Base-by-base conservation (phyloP, 2,888 invertebrate species). In the Kuschelorhynchus macadamiae region DNA sequence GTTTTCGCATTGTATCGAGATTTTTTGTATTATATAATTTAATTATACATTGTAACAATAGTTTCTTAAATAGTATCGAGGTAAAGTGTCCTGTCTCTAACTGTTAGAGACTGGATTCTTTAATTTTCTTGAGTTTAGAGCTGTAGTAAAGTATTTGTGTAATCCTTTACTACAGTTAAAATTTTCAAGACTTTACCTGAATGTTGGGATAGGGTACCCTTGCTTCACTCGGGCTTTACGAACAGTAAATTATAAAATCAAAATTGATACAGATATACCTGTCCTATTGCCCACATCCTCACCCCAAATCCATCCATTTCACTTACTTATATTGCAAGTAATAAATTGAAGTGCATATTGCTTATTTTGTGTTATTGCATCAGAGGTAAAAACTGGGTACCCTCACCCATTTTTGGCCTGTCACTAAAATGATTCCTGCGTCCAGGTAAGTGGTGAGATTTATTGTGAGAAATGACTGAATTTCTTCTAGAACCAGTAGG, bases 151-250 rank as follows among this genome's bases (percentile, higher is more conserved):
- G 72, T 68, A 76, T 76, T 56, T 12, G 9, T 5, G 7, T 20
- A 63, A 75, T 77, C 60, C 68, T 76, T 77, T 71, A 75, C 64
- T 73, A 77, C 33, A 56, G 77, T 76, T 33, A 21, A n/a, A 36
- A 46, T 32, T 60, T 56, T 59, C 55, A 72, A 73, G 36, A 75
- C 77, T 79, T 90, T 92, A 93, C 95, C 95, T 95, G 95, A 94
- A 95, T 95, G 95, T 95, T 95, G 95, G 95, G 95, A 95, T 95
- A 94, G 95, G 95, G 95, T 95, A 94, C 93, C 93, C 93, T 93
- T 93, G 83, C 83, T 83, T 83, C 82, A 82, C 78, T 80, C 81
- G 82, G 82, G 83, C 82, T 82, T 81, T 81, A 80, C 78, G 79
- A 81, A 81, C 81, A 80, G 79, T 81, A 70, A 46, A 21, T 9